Percentiles rank a stretch among this genome's conserved stretches.
Evolutionary conservation across 2,888 invertebrate genomes (phyloP).

Genomic region (Hydrotaea diabolus): DNA sequence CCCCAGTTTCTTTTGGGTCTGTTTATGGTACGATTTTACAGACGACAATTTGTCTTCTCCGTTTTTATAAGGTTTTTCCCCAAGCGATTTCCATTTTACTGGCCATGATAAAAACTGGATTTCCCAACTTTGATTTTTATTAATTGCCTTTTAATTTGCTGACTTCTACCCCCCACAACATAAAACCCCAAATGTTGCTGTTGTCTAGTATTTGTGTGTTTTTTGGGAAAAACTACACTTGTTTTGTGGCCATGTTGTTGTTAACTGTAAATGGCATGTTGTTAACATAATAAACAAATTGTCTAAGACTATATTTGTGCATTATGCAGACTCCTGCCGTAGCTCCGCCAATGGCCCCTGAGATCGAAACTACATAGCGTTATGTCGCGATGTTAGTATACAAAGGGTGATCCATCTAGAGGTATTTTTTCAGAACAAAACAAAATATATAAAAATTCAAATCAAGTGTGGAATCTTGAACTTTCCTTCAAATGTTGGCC

Average conservation of each 20-base stretch:
- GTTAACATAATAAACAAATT: conserved; percentile 61
- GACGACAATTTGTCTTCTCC: no score
- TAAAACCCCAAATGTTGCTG: neutral
- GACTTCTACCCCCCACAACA: neutral
- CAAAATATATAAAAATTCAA: no score
- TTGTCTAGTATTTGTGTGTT: neutral
- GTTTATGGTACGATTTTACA: no score
- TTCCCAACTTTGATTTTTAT: conserved; percentile 6
- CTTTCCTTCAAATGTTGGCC: no score
- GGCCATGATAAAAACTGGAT: neutral
- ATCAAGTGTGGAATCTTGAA: no score
- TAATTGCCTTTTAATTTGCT: conserved; percentile 37
- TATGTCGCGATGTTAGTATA: no score
- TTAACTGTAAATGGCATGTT: conserved; percentile 52
- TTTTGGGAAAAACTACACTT: conserved; percentile 8
- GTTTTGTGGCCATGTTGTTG: conserved; percentile 21
- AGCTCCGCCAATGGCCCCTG: neutral
- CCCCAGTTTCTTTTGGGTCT: no score
- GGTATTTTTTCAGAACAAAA: no score
- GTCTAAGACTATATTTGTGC: conserved; percentile 49
- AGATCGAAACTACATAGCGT: neutral
- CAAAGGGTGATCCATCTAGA: no score
- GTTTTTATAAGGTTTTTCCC: no score
- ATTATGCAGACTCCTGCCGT: neutral
- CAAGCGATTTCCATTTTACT: no score